These are phyloP conservation scores for Trissoscelio sp. DNA, from an alignment of 2,888 invertebrate genomes.

Conservation along the genomic window DNA sequence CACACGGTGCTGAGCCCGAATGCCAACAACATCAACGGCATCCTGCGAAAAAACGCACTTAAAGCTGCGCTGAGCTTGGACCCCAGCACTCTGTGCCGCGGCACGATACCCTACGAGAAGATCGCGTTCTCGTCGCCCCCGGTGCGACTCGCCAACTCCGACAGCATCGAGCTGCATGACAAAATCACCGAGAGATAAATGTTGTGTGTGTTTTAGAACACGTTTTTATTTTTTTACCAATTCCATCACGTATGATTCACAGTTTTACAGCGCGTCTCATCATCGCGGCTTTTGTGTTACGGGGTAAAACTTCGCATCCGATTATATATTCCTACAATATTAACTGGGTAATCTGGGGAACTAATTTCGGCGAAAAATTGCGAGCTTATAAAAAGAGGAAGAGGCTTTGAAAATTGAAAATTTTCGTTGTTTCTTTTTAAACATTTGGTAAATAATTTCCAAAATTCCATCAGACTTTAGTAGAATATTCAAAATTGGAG, in stretches of 20 bases:
- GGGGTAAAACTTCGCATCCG: conserved; percentile 2
- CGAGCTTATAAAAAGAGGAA: neutral
- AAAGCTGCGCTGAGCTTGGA: conserved; percentile 83
- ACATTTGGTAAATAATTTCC: too few species aligned
- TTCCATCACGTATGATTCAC: too few species aligned
- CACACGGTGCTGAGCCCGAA: conserved; percentile 72
- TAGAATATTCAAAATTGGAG: too few species aligned
- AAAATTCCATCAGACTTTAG: too few species aligned
- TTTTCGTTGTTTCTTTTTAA: too few species aligned
- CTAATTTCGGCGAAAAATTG: neutral
- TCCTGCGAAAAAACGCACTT: conserved; percentile 80
- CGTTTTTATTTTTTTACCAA: conserved; percentile 58
- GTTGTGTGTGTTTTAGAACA: conserved; percentile 33
- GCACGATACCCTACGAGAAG: conserved; percentile 80
- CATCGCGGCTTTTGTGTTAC: neutral
- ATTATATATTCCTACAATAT: conserved; percentile 48
- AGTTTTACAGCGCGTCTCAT: conserved; percentile 14
- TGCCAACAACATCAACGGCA: conserved; percentile 78
- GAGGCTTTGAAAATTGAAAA: too few species aligned
- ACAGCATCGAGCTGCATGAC: conserved; percentile 77
- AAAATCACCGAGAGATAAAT: conserved; percentile 72
- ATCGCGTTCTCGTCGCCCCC: conserved; percentile 79
- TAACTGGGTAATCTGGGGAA: conserved; percentile 17
- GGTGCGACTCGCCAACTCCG: conserved; percentile 76
- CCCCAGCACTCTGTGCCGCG: conserved; percentile 80